Conservation (phyloP, 2,797 vertebrate species). For the Otus scops region DNA sequence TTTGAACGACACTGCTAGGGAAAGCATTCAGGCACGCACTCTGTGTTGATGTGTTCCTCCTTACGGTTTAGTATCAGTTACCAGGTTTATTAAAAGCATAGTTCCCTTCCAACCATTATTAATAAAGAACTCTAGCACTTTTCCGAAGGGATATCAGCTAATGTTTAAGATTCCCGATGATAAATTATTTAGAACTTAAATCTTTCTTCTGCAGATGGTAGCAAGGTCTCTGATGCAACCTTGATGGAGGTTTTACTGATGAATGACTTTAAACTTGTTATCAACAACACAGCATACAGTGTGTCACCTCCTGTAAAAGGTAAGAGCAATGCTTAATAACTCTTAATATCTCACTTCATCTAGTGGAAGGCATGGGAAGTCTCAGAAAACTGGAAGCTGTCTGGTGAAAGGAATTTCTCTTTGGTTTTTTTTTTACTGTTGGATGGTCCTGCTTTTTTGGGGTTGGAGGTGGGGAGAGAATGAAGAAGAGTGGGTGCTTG, state of each 20-base stretch:
- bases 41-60: background rate
- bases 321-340: constrained; percentile 52
- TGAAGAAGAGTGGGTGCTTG: background rate
- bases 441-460: background rate
- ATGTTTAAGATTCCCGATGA: background rate
- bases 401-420: background rate
- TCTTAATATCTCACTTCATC: background rate
- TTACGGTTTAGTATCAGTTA: background rate
- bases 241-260: constrained; percentile 83
- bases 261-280: constrained; percentile 86
- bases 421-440: background rate
- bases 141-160: background rate
- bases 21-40: background rate
- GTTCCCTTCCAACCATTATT: background rate
- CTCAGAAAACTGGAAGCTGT: background rate
- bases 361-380: background rate
- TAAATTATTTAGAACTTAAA: background rate
- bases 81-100: background rate
- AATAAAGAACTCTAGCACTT: background rate
- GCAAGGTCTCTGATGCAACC: constrained; percentile 77
- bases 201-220: constrained; percentile 80
- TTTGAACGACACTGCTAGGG: background rate
- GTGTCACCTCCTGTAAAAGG: constrained; percentile 80
- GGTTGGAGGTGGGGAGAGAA: background rate
- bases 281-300: constrained; percentile 80